phyloP scores from a whole-genome alignment of 2,888 invertebrate species.

The Neocrepidodera transversa region DNA sequence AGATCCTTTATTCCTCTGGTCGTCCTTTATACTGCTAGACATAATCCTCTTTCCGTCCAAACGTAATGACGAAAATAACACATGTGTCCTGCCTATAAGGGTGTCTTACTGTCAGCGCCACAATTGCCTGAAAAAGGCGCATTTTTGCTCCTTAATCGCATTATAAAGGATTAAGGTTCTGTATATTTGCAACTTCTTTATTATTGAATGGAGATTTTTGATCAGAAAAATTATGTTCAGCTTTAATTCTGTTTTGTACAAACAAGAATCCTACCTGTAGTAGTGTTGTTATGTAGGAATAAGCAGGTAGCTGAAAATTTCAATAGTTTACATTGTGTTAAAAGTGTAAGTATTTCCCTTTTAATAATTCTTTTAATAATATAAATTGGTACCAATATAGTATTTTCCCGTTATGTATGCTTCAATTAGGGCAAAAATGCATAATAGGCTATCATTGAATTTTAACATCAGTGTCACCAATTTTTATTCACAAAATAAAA shows the following conservation, averaged over 20 bases:
- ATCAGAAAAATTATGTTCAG: slow-evolving; percentile 11
- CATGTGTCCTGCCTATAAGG: slow-evolving; percentile 60
- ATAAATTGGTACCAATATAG: too few relatives aligned
- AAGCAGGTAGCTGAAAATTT: too few relatives aligned
- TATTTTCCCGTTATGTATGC: too few relatives aligned
- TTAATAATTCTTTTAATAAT: too few relatives aligned
- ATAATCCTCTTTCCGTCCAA: slow-evolving; percentile 60
- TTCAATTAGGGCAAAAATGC: too few relatives aligned
- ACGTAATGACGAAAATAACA: slow-evolving; percentile 62
- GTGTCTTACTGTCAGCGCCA: slow-evolving; percentile 61
- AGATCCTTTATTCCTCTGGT: slow-evolving; percentile 31
- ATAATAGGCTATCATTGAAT: too few relatives aligned
- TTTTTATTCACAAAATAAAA: too few relatives aligned
- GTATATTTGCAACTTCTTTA: slow-evolving; percentile 47
- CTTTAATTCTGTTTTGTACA: slow-evolving; percentile 13
- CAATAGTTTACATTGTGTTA: too few relatives aligned
- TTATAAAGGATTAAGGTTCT: slow-evolving; percentile 49
- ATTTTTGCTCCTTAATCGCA: slow-evolving; percentile 56
- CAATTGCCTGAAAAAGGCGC: slow-evolving; percentile 56
- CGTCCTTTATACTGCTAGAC: slow-evolving; percentile 51
- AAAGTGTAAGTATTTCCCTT: too few relatives aligned
- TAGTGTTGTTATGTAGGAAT: slow-evolving; percentile 23
- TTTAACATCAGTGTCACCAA: too few relatives aligned
- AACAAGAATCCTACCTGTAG: slow-evolving; percentile 7
- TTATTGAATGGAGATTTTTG: slow-evolving; percentile 37